A percentile compares a stretch with the other conserved stretches of the same genome.
Evolutionary conservation across 2,113 vertebrate species (phyloP).

Genomic region (Catharus minimus): DNA sequence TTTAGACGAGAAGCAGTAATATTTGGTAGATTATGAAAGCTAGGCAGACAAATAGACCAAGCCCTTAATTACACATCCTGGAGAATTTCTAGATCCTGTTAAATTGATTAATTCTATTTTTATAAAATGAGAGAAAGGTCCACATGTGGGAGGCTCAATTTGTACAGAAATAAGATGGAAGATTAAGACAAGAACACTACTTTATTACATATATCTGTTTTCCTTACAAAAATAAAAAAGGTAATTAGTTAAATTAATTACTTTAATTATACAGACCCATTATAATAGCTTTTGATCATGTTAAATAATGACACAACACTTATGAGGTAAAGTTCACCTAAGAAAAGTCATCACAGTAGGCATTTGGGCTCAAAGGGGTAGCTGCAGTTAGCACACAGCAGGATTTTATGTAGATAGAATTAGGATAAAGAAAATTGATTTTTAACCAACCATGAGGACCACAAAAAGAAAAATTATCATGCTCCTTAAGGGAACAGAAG

Average conservation of each 20-base stretch:
- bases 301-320: background rate
- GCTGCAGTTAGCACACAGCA: background rate
- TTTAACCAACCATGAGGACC: constrained; percentile 19
- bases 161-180: background rate
- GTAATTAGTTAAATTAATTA: constrained; percentile 8
- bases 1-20: background rate
- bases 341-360: background rate
- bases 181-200: background rate
- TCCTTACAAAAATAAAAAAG: background rate
- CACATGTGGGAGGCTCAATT: background rate
- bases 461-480: constrained; percentile 3
- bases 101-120: constrained; percentile 11
- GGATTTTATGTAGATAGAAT: constrained; percentile 6
- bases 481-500: constrained; percentile 16
- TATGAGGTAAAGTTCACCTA: constrained; percentile 1
- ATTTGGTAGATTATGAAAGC: background rate
- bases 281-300: background rate
- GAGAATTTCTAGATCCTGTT: background rate
- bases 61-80: background rate
- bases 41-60: background rate
- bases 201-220: background rate
- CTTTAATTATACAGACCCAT: background rate
- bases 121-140: background rate
- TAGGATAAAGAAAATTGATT: constrained; percentile 38
- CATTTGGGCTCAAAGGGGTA: background rate